A percentile compares a stretch with the other conserved stretches of the same genome.
Conservation (phyloP, 2,797 vertebrate species). For the Craterocephalus amniculus region DNA sequence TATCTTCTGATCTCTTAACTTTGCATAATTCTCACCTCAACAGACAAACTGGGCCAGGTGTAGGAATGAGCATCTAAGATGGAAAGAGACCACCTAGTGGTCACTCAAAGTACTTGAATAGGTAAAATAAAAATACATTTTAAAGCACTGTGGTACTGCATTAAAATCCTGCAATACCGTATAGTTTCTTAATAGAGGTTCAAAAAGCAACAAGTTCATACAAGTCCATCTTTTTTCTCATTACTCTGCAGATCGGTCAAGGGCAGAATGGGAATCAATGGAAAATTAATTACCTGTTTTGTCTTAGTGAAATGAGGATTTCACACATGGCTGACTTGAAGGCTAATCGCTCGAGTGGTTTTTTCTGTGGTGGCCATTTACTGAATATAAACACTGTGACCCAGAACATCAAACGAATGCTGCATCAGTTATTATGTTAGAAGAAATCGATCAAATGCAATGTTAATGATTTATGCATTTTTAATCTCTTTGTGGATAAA, state of each 20-base stretch:
- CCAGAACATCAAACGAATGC: neutral
- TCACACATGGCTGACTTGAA: conserved; percentile 22
- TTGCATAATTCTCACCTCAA: neutral
- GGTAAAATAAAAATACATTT: neutral
- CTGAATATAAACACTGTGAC: conserved; percentile 6
- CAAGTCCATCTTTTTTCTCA: conserved; percentile 23
- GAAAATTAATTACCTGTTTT: conserved; percentile 36
- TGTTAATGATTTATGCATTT: neutral
- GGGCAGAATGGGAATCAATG: conserved; percentile 38
- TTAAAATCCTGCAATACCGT: neutral
- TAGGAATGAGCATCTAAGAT: neutral
- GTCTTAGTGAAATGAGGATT: conserved; percentile 21
- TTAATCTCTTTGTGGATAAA: neutral
- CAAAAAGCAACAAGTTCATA: neutral
- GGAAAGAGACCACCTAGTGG: conserved; percentile 49
- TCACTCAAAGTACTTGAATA: conserved; percentile 7
- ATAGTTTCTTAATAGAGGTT: conserved; percentile 13
- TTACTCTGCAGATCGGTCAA: conserved; percentile 30
- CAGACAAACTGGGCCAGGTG: conserved; percentile 7
- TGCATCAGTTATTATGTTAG: neutral
- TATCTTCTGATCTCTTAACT: neutral
- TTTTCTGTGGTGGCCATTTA: neutral
- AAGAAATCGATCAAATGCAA: neutral
- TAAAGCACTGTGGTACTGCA: neutral
- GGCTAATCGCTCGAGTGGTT: conserved; percentile 32